Percentiles rank a stretch among this genome's conserved stretches.
These are phyloP conservation scores for Agapostemon virescens DNA, from an alignment of 2,888 invertebrate species.

Conservation along the genomic window DNA sequence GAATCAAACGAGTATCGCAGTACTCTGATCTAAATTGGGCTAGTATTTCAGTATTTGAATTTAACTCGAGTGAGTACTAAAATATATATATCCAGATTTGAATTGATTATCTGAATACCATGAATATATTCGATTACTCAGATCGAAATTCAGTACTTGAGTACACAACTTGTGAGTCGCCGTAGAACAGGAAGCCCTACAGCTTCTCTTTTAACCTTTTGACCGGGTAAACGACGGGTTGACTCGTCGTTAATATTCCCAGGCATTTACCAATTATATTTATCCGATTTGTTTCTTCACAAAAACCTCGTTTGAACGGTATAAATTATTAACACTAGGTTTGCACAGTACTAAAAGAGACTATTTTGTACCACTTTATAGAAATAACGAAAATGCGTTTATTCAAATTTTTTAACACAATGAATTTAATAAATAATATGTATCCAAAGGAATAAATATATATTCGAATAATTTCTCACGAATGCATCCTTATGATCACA, in stretches of 20 bases:
- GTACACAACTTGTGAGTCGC: neutral
- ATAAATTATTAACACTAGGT: neutral
- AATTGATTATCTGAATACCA: too few relatives aligned
- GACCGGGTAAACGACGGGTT: neutral
- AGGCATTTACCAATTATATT: neutral
- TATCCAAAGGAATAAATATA: too few relatives aligned
- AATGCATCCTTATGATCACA: too few relatives aligned
- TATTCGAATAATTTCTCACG: too few relatives aligned
- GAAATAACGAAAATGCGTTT: too few relatives aligned
- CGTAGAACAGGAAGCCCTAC: neutral
- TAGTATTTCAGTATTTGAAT: neutral
- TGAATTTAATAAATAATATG: too few relatives aligned
- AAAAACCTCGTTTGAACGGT: neutral
- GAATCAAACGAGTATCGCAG: neutral
- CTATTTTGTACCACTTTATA: too few relatives aligned
- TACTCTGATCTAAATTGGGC: neutral
- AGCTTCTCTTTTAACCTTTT: neutral
- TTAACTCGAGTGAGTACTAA: too few relatives aligned
- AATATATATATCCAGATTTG: too few relatives aligned
- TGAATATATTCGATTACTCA: neutral
- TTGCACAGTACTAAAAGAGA: too few relatives aligned
- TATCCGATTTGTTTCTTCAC: neutral
- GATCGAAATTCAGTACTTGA: neutral
- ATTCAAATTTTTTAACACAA: too few relatives aligned
- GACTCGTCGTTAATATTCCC: neutral